Evolutionary conservation across 2,888 invertebrate genomes (phyloP), one percentile per base, ranked within the genome.

Genomic region (Tortrix viridana): DNA sequence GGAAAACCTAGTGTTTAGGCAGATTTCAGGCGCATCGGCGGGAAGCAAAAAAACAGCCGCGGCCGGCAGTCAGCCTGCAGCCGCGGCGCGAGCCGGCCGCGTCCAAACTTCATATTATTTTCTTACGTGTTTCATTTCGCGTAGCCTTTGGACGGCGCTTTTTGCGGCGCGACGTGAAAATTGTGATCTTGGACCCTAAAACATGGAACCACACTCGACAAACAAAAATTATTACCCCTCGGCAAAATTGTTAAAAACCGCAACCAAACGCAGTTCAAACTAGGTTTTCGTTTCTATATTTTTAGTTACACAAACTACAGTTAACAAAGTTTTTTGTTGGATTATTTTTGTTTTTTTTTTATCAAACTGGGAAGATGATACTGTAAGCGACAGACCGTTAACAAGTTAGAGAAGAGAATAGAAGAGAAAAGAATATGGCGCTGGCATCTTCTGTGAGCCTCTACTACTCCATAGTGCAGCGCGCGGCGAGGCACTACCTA

Each of bases 381-480:
- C 75, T 74, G 72, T 77, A 79, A 72, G 74, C 77, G 74, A 82
- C 81, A 80, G 78, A 71, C 68, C 12, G 32, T 32, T 32, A 55
- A 68, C 65, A 67, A 67, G 75, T 61, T 67, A 38, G 52, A 64
- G 66, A 71, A 72, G 71, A 74, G 74, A 66, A 74, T 60, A 82
- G 81, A 77, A 80, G 72, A 82, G 71, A 80, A 79, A 71, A 85
- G 81, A 91, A 86, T 76, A 92, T 92, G 92, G 92, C 92, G 84
- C 92, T 94, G 71, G 94, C 94, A 80, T 94, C 94, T 84, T 94
- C 94, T 87, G 94, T 94, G 86, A 94, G 94, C 89, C 88, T 94
- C 76, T 94, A 94, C 88, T 94, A 94, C 89, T 94, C 94, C 75
- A 94, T 94, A 85, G 94, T 94, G 88, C 94, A 94, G 88, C 93